Evolutionary conservation across 1,140 invertebrate species (phyloP), one percentile per base, ranked within the genome.

Genomic region (Drosophila funebris): DNA sequence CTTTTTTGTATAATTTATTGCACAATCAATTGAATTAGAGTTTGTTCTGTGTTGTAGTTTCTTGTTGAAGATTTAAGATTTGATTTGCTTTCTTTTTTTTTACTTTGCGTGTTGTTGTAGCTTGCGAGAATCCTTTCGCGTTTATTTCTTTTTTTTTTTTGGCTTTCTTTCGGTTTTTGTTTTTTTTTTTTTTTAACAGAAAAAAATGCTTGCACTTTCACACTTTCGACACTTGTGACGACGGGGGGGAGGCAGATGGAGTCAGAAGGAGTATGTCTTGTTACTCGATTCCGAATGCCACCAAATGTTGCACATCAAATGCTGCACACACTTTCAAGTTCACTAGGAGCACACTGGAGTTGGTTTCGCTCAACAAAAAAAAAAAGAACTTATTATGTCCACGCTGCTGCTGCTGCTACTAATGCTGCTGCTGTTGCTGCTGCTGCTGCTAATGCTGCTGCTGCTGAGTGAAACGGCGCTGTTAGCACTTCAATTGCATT

Each of bases 401-500:
- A 87, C 69, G 63, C 69, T 58, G 70, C 16, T 73, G 62, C 43
- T 76, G 61, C 7, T 73, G 62, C 43, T 76, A 48, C 7, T 29
- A 18, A 2, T 73, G 50, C 27, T 61, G 50, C 27, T 71, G 29
- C n/a, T 64, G 68, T 18, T 76, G 74, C 14, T 52, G 31, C 13
- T 20, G 48, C 36, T 72, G 62, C 20, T 62, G 58, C 43, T 79
- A 27, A 16, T 75, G 43, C 22, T 75, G 20, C 5, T 68, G 33
- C 22, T 73, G 66, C 27, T 80, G 72, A 71, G 43, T 81, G 78
- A 75, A 24, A 75, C 78, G 75, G 57, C 77, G 82, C 69, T 91
- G 90, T 91, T 91, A 90, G 73, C 90, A 83, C 90, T 90, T 85
- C 80, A 90, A 85, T 91, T 91, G 90, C 90, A 91, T 91, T 78